Evolutionary conservation across 2,113 vertebrate genomes (phyloP), one percentile per base, ranked within the genome.

Genomic region (Passer domesticus): DNA sequence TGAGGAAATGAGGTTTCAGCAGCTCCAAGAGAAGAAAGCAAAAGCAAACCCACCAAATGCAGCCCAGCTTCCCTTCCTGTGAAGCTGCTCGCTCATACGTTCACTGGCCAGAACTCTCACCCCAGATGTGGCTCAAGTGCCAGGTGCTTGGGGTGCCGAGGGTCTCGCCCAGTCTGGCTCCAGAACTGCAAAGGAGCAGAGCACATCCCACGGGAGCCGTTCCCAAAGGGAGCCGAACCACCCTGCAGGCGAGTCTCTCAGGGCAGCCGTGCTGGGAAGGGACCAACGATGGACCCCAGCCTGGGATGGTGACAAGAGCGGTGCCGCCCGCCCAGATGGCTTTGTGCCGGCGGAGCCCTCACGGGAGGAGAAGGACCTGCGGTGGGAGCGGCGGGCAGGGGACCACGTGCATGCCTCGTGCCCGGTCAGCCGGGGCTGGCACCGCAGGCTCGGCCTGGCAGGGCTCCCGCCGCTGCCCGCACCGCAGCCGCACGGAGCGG

Each of bases 51-150:
- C 85, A 72, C 27, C 59, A 5, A 77, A 72, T 0, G 0, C 66
- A 79, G 52, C 56, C 41, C 39, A 55, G 58, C 20, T 82, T 72
- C 58, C 11, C 35, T 39, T 64, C 35, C 56, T 1, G 2, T 19
- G 43, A 50, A 31, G 74, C 49, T 2, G 3, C 75, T 43, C 0
- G 1, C 63, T 60, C 0, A 0, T 46, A 11, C 2, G 0, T 17
- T 78, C n/a, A 33, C 75, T 15, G 41, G 13, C 44, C 64, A 10
- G 35, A 50, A 43, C 39, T 73, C 43, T 58, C 52, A 8, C 4
- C 23, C 23, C 2, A 4, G 44, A 30, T 5, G 19, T 3, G 31
- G 12, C 13, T 33, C 28, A 35, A 18, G 33, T 24, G 31, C 56
- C 35, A 9, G n/a, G n/a, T 41, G 59, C 68, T 18, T 2, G 2